A percentile compares a stretch with the other conserved stretches of the same genome.
These are phyloP conservation scores for Porites cylindrica DNA, from an alignment of 92 coral and sea anemone genomes.

Conservation along the genomic window DNA sequence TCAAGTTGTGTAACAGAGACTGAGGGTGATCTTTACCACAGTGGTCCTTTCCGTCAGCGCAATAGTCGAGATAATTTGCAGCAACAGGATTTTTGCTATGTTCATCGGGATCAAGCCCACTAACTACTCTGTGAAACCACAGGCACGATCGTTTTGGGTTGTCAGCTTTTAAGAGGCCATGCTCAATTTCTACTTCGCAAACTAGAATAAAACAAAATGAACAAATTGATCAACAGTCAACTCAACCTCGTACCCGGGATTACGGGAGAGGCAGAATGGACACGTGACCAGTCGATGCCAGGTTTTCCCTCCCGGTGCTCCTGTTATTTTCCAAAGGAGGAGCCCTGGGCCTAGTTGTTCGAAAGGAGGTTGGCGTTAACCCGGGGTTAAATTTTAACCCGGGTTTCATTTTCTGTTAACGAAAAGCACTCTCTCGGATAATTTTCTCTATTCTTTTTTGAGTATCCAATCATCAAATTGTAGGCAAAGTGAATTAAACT, in stretches of 20 bases:
- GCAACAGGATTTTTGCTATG: conserved; percentile 29
- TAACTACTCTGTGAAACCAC: conserved; percentile 85
- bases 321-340: too few species aligned
- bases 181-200: conserved; percentile 78
- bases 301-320: too few species aligned
- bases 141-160: conserved; percentile 66
- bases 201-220: conserved; percentile 38
- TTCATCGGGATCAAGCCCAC: conserved; percentile 40
- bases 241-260: not conserved
- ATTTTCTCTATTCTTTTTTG: too few species aligned
- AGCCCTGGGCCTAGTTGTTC: too few species aligned
- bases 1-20: conserved; percentile 53
- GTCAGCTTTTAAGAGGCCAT: conserved; percentile 65
- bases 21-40: conserved; percentile 20
- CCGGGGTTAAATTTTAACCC: too few species aligned
- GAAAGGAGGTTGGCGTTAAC: too few species aligned
- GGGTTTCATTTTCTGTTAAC: too few species aligned
- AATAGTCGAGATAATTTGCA: conserved; percentile 37
- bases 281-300: too few species aligned
- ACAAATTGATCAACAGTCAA: not conserved
- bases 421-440: too few species aligned
- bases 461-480: too few species aligned
- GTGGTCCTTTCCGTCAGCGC: conserved; percentile 2
- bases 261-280: not conserved
- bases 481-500: too few species aligned